Conservation (phyloP, 2,113 vertebrate species). For the Pollimyrus isidori region DNA sequence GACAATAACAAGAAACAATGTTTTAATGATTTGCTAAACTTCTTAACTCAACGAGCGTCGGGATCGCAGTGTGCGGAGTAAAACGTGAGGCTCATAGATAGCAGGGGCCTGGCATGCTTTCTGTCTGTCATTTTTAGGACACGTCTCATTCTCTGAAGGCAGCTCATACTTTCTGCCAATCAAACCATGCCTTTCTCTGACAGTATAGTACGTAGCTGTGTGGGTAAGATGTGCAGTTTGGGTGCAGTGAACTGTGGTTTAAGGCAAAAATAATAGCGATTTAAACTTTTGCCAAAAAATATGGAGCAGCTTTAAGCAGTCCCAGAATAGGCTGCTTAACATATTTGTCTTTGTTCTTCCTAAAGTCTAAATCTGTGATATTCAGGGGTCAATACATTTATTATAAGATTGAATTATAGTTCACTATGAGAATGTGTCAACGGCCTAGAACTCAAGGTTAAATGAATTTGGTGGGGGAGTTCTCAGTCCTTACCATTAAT, state of each 20-base stretch:
- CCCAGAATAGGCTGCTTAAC: not conserved
- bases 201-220: not conserved
- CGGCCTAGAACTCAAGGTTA: slow-evolving; percentile 37
- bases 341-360: slow-evolving; percentile 7
- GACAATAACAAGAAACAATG: not conserved
- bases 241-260: not conserved
- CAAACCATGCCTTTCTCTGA: not conserved
- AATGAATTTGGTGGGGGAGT: slow-evolving; percentile 32
- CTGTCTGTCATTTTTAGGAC: not conserved
- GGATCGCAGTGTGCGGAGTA: not conserved
- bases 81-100: too few species aligned
- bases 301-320: not conserved
- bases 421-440: slow-evolving; percentile 41
- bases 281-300: not conserved
- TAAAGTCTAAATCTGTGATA: slow-evolving; percentile 29
- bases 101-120: not conserved
- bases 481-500: slow-evolving; percentile 7
- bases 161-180: not conserved
- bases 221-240: not conserved
- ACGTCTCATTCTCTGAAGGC: not conserved
- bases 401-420: slow-evolving; percentile 34
- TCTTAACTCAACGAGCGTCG: not conserved
- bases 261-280: not conserved
- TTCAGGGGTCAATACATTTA: slow-evolving; percentile 37
- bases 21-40: not conserved